Evolutionary conservation across 2,113 vertebrate species (phyloP).

Genomic region (Cygnus buccinator): DNA sequence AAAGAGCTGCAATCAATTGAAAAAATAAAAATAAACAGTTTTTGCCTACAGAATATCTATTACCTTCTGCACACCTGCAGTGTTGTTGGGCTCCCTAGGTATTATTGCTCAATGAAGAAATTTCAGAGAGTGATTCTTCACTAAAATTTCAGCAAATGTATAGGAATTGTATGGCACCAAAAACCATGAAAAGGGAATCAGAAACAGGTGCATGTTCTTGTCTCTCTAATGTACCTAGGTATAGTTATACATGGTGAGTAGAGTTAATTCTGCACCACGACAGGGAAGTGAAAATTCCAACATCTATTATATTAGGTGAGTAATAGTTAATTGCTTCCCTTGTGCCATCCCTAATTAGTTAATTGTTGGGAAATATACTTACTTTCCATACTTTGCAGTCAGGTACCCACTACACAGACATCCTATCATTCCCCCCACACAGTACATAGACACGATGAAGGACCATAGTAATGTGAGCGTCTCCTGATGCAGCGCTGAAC

Average conservation of each 20-base stretch:
- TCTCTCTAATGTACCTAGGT: background rate
- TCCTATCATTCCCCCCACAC: constrained; percentile 72
- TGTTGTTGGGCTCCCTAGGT: background rate
- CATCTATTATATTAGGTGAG: background rate
- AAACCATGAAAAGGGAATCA: background rate
- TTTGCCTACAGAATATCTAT: background rate
- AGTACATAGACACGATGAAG: constrained; percentile 73
- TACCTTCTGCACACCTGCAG: background rate
- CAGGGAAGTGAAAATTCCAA: background rate
- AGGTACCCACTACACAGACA: constrained; percentile 75
- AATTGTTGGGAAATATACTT: constrained; percentile 12
- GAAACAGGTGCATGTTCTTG: background rate
- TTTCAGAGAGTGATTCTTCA: background rate
- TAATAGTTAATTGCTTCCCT: background rate
- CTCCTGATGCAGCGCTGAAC: constrained; percentile 44
- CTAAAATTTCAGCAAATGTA: background rate
- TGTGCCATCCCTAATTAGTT: background rate
- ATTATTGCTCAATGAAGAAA: background rate
- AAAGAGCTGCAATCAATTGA: background rate
- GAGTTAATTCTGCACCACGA: background rate
- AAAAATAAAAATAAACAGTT: background rate
- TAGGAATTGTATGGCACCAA: background rate
- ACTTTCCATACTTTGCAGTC: constrained; percentile 76
- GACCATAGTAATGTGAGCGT: constrained; percentile 79
- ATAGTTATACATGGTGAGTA: background rate